A percentile compares a stretch with the other conserved stretches of the same genome.
Evolutionary conservation across 2,113 vertebrate genomes (phyloP).

Genomic region (Pituophis catenifer): DNA sequence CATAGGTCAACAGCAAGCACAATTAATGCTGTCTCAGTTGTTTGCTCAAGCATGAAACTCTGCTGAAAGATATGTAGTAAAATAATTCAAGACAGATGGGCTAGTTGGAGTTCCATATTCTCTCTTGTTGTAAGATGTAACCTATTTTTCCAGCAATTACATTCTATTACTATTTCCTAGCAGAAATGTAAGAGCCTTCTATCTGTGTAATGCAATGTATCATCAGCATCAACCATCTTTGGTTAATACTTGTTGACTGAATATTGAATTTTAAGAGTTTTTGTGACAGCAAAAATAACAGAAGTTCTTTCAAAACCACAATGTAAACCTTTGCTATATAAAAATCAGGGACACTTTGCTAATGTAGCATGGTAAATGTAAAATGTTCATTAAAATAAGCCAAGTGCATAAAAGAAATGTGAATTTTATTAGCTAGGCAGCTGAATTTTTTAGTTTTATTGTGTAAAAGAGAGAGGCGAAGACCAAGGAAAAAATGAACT

Average conservation of each 20-base stretch:
- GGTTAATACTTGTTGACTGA: not conserved
- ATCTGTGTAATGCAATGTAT: not conserved
- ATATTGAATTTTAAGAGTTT: not conserved
- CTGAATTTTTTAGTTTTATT: conserved; percentile 59
- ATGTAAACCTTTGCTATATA: conserved; percentile 50
- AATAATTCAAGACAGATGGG: not conserved
- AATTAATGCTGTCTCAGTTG: not conserved
- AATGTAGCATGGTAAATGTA: conserved; percentile 65
- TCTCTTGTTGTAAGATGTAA: not conserved
- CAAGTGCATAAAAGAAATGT: conserved; percentile 45
- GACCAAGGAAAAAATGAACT: conserved; percentile 42
- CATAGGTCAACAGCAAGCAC: not conserved
- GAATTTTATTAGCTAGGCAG: conserved; percentile 54
- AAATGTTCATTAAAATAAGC: conserved; percentile 62
- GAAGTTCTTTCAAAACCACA: not conserved
- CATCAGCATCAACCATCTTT: fast-evolving
- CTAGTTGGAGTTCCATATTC: not conserved
- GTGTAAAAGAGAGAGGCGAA: conserved; percentile 31
- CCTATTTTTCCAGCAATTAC: not conserved
- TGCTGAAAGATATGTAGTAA: not conserved
- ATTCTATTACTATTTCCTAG: not conserved
- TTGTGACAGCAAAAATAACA: not conserved
- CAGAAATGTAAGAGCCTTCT: not conserved
- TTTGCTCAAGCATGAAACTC: not conserved
- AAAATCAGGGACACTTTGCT: conserved; percentile 66